Evolutionary conservation across 2,113 vertebrate species (phyloP).

Genomic region (Cardinalis cardinalis): DNA sequence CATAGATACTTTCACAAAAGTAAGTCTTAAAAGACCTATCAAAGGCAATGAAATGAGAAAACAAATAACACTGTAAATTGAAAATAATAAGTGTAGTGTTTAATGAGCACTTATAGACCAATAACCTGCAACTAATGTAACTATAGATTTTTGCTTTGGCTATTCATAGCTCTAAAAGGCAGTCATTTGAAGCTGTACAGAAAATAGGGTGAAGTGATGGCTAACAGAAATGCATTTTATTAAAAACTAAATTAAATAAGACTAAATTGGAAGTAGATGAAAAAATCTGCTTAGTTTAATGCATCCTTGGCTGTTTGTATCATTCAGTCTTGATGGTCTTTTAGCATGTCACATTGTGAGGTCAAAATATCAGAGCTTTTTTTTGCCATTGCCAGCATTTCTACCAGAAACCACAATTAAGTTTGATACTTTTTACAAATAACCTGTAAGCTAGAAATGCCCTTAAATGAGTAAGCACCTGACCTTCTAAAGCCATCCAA

Average conservation of each 20-base stretch:
- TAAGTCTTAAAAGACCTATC: conserved; percentile 14
- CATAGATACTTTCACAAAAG: neutral
- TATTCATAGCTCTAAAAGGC: conserved; percentile 46
- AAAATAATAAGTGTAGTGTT: conserved; percentile 16
- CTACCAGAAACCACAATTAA: neutral
- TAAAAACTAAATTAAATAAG: conserved; percentile 55
- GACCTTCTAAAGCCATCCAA: neutral
- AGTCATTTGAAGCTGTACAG: conserved; percentile 10
- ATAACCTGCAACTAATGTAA: conserved; percentile 57
- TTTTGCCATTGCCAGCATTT: conserved; percentile 2
- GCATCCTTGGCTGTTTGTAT: neutral
- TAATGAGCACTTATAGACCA: conserved; percentile 66
- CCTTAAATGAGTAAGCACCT: neutral
- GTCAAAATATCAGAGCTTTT: neutral
- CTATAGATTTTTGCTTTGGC: conserved; percentile 60
- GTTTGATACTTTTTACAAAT: neutral
- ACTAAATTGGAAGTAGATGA: conserved; percentile 1
- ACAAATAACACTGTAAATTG: conserved; percentile 30
- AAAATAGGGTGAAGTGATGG: conserved; percentile 13
- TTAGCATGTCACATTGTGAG: neutral
- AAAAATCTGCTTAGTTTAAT: neutral
- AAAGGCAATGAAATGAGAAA: conserved; percentile 66
- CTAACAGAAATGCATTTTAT: conserved; percentile 48
- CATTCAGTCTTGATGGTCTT: neutral
- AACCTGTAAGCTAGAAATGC: neutral